Evolutionary conservation across 2,113 vertebrate species (phyloP), one percentile per base, ranked within the genome.

Genomic region (Eulemur macaco): DNA sequence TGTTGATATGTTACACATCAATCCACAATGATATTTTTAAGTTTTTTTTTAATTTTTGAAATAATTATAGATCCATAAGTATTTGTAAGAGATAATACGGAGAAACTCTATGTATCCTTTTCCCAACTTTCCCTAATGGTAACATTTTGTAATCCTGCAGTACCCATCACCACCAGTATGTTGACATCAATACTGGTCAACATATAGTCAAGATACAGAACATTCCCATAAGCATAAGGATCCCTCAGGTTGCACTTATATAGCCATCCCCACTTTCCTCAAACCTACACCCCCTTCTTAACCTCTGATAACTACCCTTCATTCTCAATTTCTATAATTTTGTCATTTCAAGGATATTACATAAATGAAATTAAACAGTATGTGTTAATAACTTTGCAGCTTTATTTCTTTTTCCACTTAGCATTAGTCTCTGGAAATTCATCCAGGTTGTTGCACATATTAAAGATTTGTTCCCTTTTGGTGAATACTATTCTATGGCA

Each of bases 51-150:
- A 50, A 77, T 60, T 52, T 76, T 73, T 86, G 21, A 45, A 29
- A 37, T 82, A 34, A 31, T 71, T 82, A 13, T 60, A 29, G 9
- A 73, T 42, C 27, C 17, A 39, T 6, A 52, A 91, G 12, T 27
- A 85, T 39, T 86, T 90, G 5, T 88, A 90, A 83, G 31, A 52
- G 84, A 47, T 27, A 86, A 86, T 83, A 89, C 20, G 78, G 23
- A 87, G 47, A 89, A 58, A 78, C 13, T 0, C 5, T 20, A 29
- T 6, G 2, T 78, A 34, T 14, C 27, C 3, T 42, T 86, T 76
- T 25, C 50, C 8, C 21, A 37, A 14, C n/a, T 89, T 69, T 13
- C 42, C 23, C 45, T 45, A 78, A 54, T 58, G 64, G 8, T 31
- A 77, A 42, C 4, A 69, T 76, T 45, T 82, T 83, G 13, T 45